phyloP scores from a whole-genome alignment of 2,797 vertebrate genomes.

The Takifugu ocellatus region DNA sequence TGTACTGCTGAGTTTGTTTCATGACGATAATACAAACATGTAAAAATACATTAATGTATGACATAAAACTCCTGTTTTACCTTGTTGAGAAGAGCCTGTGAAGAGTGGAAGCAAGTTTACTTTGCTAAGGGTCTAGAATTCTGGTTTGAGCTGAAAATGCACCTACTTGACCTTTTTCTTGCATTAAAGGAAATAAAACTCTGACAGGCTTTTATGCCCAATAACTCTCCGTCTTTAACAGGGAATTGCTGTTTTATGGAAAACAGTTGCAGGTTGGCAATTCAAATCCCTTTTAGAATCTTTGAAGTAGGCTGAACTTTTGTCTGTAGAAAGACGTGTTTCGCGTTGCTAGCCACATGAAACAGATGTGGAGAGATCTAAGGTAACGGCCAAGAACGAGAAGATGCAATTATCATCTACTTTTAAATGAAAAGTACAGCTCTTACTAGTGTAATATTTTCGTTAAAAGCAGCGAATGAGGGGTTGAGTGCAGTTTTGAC shows the following conservation, averaged over 20 bases:
- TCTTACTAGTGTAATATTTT: too few relatives aligned
- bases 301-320: not conserved
- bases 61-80: not conserved
- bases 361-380: conserved; percentile 5
- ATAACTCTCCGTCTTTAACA: not conserved
- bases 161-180: too few relatives aligned
- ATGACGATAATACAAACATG: not conserved
- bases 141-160: not conserved
- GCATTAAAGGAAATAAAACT: not conserved
- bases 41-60: not conserved
- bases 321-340: conserved; percentile 8
- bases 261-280: conserved; percentile 1
- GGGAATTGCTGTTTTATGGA: conserved; percentile 5
- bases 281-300: conserved; percentile 1
- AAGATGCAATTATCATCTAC: conserved; percentile 1
- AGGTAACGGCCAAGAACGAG: not conserved
- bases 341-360: conserved; percentile 18
- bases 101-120: too few relatives aligned
- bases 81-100: not conserved
- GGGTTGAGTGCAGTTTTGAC: too few relatives aligned
- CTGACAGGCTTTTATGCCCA: conserved; percentile 6
- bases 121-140: not conserved
- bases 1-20: conserved; percentile 13
- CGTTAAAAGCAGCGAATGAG: too few relatives aligned
- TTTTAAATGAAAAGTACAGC: too few relatives aligned